phyloP scores from a whole-genome alignment of 2,797 vertebrate species.

The Hafferia zeledoni region DNA sequence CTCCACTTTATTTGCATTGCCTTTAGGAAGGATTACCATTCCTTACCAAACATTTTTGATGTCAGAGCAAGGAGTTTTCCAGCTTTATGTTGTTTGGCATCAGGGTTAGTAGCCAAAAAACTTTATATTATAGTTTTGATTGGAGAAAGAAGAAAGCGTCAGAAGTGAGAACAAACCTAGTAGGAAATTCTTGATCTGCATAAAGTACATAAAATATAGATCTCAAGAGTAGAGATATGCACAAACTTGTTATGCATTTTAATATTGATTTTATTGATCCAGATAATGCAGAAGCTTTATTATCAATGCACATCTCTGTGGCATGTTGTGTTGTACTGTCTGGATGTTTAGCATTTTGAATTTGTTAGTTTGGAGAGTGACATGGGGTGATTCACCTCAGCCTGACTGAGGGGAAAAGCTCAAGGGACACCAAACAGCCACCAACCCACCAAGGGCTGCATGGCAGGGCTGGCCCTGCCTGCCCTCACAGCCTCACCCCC shows the following conservation, averaged over 20 bases:
- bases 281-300: neutral
- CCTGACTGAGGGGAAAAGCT: neutral
- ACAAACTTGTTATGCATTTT: neutral
- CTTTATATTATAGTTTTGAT: neutral
- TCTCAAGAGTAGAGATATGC: neutral
- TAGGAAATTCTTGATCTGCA: neutral
- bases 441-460: accelerated
- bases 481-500: neutral
- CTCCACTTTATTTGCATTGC: neutral
- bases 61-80: neutral
- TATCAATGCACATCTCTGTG: neutral
- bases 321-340: neutral
- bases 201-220: neutral
- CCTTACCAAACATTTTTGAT: neutral
- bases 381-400: neutral
- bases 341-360: neutral
- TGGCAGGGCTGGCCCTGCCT: neutral
- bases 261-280: neutral
- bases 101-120: neutral
- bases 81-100: neutral
- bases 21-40: neutral
- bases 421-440: accelerated
- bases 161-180: neutral
- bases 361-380: neutral
- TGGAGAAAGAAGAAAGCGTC: neutral